phyloP scores from a whole-genome alignment of 2,797 vertebrate genomes.

The Siniperca undulata region DNA sequence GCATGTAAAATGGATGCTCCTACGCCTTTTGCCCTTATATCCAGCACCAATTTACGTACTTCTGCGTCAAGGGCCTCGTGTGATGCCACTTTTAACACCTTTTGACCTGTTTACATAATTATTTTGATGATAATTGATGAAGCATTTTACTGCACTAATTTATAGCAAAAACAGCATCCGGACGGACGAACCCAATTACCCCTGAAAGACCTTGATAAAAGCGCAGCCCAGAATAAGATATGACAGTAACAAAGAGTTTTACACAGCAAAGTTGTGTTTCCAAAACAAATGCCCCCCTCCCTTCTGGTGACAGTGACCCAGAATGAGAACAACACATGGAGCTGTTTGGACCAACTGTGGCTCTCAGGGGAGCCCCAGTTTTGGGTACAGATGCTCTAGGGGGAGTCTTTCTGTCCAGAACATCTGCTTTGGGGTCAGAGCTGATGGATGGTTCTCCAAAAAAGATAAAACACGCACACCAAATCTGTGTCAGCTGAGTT shows the following conservation, averaged over 20 bases:
- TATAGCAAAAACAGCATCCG: conserved; percentile 10
- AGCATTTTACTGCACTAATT: conserved; percentile 23
- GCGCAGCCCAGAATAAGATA: background rate
- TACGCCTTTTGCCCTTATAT: background rate
- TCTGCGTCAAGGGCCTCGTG: background rate
- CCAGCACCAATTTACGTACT: background rate
- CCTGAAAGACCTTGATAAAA: conserved; percentile 22
- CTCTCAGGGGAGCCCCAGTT: conserved; percentile 58
- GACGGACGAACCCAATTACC: conserved; percentile 35
- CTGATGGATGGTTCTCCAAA: conserved; percentile 71
- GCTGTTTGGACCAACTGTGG: conserved; percentile 34
- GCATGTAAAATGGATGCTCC: background rate
- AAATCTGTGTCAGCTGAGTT: conserved; percentile 68
- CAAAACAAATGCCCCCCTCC: conserved; percentile 42
- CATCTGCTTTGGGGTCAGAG: conserved; percentile 71
- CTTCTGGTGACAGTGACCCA: conserved; percentile 66
- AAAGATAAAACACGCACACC: conserved; percentile 44
- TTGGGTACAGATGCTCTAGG: conserved; percentile 49
- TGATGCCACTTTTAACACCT: background rate
- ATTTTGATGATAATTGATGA: conserved; percentile 20
- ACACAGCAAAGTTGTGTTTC: conserved; percentile 41
- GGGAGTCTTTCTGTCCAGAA: conserved; percentile 52
- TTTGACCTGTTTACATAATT: conserved; percentile 21
- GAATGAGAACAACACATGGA: conserved; percentile 63
- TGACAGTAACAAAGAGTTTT: conserved; percentile 31